phyloP scores from a whole-genome alignment of 2,888 invertebrate genomes.

The Thera britannica region DNA sequence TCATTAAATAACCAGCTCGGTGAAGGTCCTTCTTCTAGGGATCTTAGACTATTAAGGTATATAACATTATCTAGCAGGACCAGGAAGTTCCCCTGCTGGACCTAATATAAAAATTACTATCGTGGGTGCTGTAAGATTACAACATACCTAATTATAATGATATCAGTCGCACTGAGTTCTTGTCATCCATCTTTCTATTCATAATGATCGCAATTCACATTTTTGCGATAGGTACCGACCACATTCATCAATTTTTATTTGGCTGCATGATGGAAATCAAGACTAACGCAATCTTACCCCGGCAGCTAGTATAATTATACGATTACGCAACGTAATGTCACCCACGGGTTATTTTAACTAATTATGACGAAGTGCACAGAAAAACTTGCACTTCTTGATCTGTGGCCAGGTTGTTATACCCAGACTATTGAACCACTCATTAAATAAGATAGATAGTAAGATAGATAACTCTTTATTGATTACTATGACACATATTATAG shows the following conservation, averaged over 20 bases:
- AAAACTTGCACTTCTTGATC: constrained; percentile 35
- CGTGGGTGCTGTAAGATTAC: constrained; percentile 50
- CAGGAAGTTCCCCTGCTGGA: neutral
- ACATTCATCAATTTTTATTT: too few species aligned
- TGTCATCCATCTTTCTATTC: constrained; percentile 32
- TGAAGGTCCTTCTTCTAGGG: too few species aligned
- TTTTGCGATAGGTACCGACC: too few species aligned
- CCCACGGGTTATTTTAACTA: constrained; percentile 31
- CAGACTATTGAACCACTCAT: constrained; percentile 15
- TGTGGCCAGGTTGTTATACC: constrained; percentile 38
- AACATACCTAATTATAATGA: constrained; percentile 10
- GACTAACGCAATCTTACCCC: neutral
- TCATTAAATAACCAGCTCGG: too few species aligned
- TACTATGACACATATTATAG: too few species aligned
- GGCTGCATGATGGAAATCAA: neutral
- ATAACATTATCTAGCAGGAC: too few species aligned
- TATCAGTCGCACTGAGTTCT: constrained; percentile 43
- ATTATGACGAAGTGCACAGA: constrained; percentile 31
- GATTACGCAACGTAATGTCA: constrained; percentile 20
- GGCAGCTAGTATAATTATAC: neutral
- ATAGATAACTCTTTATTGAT: too few species aligned
- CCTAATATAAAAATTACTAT: constrained; percentile 50
- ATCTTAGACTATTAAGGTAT: too few species aligned
- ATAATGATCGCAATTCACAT: constrained; percentile 28
- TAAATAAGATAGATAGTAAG: neutral